phyloP scores from a whole-genome alignment of 1,140 invertebrate genomes.

The Ylistrum balloti region DNA sequence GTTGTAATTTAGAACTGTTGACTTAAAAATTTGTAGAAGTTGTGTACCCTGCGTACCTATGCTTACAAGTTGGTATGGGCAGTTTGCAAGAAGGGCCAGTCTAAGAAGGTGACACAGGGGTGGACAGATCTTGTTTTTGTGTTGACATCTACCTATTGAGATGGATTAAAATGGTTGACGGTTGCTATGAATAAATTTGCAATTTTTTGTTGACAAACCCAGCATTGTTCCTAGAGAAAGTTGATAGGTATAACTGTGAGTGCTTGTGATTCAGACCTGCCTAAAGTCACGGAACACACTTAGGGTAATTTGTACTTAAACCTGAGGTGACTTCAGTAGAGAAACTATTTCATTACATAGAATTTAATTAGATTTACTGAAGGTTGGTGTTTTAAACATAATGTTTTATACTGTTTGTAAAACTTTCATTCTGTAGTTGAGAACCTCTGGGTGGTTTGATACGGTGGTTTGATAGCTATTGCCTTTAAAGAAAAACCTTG shows the following conservation, averaged over 20 bases:
- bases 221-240: background rate
- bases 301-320: background rate
- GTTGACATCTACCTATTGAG: slow-evolving; percentile 6
- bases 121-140: background rate
- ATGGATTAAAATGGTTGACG: slow-evolving; percentile 20
- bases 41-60: background rate
- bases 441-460: too few species aligned
- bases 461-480: too few species aligned
- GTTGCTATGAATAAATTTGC: slow-evolving; percentile 35
- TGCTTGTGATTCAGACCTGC: background rate
- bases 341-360: background rate
- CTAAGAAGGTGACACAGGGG: background rate
- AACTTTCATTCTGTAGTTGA: too few species aligned
- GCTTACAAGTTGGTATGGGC: background rate
- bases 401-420: too few species aligned
- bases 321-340: background rate
- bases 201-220: slow-evolving; percentile 22
- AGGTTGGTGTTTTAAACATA: background rate
- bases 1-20: slow-evolving; percentile 15
- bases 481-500: too few species aligned
- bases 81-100: background rate
- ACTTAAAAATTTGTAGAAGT: background rate
- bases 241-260: background rate
- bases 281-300: background rate
- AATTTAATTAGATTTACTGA: background rate